These are phyloP conservation scores for Pseudomyrmex concolor DNA, from an alignment of 1,140 invertebrate genomes.

Conservation along the genomic window DNA sequence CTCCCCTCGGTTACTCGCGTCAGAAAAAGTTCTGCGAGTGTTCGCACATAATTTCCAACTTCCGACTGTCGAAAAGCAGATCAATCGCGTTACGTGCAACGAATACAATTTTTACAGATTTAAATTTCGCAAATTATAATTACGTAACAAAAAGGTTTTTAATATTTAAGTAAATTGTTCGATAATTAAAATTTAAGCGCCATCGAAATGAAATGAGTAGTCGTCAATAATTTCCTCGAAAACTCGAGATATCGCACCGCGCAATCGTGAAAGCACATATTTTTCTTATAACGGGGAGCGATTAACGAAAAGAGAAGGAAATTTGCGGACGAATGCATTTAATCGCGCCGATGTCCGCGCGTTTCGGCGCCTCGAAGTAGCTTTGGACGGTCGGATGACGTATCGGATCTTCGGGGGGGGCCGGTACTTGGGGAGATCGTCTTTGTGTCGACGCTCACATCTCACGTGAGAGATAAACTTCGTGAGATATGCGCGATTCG, in stretches of 20 bases:
- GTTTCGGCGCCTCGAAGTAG: constrained; percentile 55
- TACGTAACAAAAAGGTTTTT: background rate
- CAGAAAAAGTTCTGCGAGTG: constrained; percentile 39
- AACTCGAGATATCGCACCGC: no score
- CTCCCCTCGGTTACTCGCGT: constrained; percentile 6
- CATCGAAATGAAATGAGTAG: no score
- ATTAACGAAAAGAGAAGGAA: no score
- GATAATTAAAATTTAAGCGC: no score
- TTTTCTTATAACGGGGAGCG: no score
- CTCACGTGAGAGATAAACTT: constrained; percentile 14
- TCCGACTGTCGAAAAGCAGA: background rate
- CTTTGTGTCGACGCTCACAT: background rate
- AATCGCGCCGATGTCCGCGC: constrained; percentile 48
- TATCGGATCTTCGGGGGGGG: background rate
- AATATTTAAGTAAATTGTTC: no score
- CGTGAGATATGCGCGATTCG: constrained; percentile 74
- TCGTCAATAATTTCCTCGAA: no score
- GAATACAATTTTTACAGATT: background rate
- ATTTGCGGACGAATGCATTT: no score
- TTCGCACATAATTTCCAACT: constrained; percentile 14
- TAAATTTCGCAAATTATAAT: background rate
- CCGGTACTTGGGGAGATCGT: background rate
- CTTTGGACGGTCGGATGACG: background rate
- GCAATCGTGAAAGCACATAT: no score
- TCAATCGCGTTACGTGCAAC: background rate